Evolutionary conservation across 1,140 invertebrate genomes (phyloP).

Genomic region (Pantala flavescens): DNA sequence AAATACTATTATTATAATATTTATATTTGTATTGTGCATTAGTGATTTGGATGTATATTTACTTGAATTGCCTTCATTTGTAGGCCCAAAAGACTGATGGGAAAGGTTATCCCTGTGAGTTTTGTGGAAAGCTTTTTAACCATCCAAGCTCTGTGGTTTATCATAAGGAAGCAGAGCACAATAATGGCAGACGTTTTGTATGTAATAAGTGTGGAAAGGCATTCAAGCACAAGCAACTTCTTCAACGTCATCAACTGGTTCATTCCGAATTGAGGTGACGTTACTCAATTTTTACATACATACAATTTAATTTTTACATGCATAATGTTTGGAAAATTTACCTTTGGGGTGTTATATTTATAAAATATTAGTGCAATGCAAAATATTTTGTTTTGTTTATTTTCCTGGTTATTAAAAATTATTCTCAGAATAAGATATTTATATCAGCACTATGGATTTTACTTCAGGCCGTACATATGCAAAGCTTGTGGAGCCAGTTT

Average conservation of each 20-base stretch:
- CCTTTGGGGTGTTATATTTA: not conserved
- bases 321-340: not conserved
- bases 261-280: constrained; percentile 44
- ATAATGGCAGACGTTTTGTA: constrained; percentile 48
- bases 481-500: constrained; percentile 49
- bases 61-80: not conserved
- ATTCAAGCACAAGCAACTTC: constrained; percentile 58
- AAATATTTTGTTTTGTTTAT: not conserved
- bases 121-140: constrained; percentile 55
- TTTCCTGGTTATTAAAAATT: not conserved
- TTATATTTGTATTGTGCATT: too few species aligned
- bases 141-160: constrained; percentile 56
- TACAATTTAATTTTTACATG: too few species aligned
- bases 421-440: too few species aligned
- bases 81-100: constrained; percentile 21
- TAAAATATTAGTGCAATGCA: too few species aligned
- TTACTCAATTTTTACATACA: not conserved
- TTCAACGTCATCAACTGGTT: constrained; percentile 57
- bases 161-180: constrained; percentile 59
- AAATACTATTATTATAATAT: too few species aligned
- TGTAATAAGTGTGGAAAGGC: constrained; percentile 57
- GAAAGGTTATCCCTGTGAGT: constrained; percentile 48
- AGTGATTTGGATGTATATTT: too few species aligned
- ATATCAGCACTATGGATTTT: not conserved
- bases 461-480: constrained; percentile 26